phyloP scores from a whole-genome alignment of 1,140 invertebrate species.

The Drosophila kikkawai region DNA sequence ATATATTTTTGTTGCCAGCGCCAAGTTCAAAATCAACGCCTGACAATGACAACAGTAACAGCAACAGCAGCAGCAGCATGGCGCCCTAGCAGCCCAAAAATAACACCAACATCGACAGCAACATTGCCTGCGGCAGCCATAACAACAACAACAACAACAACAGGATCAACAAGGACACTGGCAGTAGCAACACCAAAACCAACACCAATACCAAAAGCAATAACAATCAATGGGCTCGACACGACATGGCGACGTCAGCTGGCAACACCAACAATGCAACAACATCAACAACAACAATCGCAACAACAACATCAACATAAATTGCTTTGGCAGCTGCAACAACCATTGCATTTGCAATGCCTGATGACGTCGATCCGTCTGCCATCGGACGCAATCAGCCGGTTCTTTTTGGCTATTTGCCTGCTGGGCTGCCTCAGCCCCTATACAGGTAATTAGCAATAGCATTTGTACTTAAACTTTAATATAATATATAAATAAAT shows the following conservation, averaged over 20 bases:
- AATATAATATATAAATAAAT: too few species aligned
- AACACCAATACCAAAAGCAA: conserved; percentile 17
- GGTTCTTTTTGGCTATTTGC: conserved; percentile 66
- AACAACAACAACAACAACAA: conserved; percentile 11
- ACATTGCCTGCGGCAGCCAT: conserved; percentile 17
- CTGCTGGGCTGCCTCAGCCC: conserved; percentile 70
- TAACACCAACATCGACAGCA: conserved; percentile 29
- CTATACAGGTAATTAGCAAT: conserved; percentile 70
- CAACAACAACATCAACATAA: conserved; percentile 20
- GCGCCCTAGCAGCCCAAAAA: conserved; percentile 48
- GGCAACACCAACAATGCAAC: conserved; percentile 16
- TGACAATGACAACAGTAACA: conserved; percentile 74
- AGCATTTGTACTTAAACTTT: background rate
- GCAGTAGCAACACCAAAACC: conserved; percentile 6
- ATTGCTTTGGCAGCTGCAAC: conserved; percentile 26
- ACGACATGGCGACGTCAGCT: conserved; percentile 59
- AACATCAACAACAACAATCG: background rate
- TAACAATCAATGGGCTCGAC: conserved; percentile 59
- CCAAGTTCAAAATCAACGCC: conserved; percentile 81
- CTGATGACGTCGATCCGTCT: conserved; percentile 55
- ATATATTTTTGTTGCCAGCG: conserved; percentile 25
- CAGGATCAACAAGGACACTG: conserved; percentile 19
- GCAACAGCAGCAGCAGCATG: conserved; percentile 59
- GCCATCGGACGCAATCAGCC: conserved; percentile 53
- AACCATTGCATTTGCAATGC: conserved; percentile 39